phyloP scores from a whole-genome alignment of 2,797 vertebrate species.

The Podarcis siculus region DNA sequence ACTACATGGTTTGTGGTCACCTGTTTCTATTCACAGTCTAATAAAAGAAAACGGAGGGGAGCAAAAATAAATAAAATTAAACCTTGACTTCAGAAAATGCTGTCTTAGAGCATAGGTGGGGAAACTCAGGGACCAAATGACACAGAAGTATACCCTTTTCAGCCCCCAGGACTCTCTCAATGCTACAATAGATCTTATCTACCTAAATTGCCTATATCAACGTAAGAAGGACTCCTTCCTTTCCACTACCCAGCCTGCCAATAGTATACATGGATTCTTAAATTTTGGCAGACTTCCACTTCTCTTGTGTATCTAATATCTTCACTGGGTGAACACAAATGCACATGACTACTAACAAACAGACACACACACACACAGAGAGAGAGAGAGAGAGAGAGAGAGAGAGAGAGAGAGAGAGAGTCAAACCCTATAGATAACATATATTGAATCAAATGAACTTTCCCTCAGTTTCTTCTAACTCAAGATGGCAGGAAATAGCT shows the following conservation, averaged over 20 bases:
- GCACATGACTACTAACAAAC: background rate
- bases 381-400: too few species aligned
- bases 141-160: too few species aligned
- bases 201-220: background rate
- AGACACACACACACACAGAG: too few species aligned
- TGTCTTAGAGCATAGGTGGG: too few species aligned
- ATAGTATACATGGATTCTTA: background rate
- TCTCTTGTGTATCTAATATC: background rate
- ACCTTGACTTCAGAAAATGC: too few species aligned
- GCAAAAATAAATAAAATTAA: too few species aligned
- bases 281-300: background rate
- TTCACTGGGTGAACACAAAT: constrained; percentile 23
- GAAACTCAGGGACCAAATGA: too few species aligned
- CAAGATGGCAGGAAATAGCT: constrained; percentile 14
- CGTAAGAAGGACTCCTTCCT: background rate
- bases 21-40: background rate
- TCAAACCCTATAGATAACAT: background rate
- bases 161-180: too few species aligned
- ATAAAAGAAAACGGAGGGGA: background rate
- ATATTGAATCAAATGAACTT: constrained; percentile 12
- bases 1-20: background rate
- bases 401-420: too few species aligned
- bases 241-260: background rate
- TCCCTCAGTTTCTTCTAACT: background rate
- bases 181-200: background rate